A percentile compares a stretch with the other conserved stretches of the same genome.
These are phyloP conservation scores for Aplochiton taeniatus DNA, from an alignment of 2,797 vertebrate species.

Conservation along the genomic window DNA sequence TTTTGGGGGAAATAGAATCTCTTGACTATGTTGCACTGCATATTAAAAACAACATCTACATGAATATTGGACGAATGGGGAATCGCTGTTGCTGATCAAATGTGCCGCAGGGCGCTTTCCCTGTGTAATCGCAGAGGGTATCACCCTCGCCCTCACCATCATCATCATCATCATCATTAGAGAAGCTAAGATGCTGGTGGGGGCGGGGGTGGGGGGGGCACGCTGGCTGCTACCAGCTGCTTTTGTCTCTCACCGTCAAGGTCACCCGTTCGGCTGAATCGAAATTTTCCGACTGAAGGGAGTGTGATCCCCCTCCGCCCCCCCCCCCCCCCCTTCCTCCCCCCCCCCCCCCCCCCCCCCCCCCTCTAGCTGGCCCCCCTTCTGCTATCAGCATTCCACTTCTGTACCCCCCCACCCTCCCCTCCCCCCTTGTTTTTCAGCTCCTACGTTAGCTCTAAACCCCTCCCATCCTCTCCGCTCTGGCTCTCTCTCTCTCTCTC, in stretches of 20 bases:
- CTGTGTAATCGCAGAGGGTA: constrained; percentile 13
- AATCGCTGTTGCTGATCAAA: constrained; percentile 13
- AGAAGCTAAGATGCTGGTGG: constrained; percentile 8
- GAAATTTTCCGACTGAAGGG: constrained; percentile 61
- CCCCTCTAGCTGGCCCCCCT: no score
- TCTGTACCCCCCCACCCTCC: constrained; percentile 39
- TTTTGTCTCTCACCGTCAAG: constrained; percentile 63
- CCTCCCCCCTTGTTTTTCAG: constrained; percentile 27
- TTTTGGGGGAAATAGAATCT: no score
- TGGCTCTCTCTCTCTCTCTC: constrained; percentile 59
- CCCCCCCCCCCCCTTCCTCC: no score
- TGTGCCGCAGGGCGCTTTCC: constrained; percentile 26
- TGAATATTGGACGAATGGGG: constrained; percentile 14
- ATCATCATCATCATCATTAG: constrained; percentile 14
- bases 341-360: constrained; percentile 34
- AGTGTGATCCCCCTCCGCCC: constrained; percentile 46
- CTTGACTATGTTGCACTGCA: not conserved
- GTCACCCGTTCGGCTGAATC: constrained; percentile 74
- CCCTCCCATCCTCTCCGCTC: constrained; percentile 35
- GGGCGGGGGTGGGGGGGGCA: constrained; percentile 13
- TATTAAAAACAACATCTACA: not conserved
- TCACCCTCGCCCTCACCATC: no score
- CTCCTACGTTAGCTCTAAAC: constrained; percentile 45
- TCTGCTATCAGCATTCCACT: no score
- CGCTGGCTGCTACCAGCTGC: constrained; percentile 9